A percentile compares a stretch with the other conserved stretches of the same genome.
Evolutionary conservation across 2,113 vertebrate species (phyloP).

Genomic region (Tapirus terrestris): DNA sequence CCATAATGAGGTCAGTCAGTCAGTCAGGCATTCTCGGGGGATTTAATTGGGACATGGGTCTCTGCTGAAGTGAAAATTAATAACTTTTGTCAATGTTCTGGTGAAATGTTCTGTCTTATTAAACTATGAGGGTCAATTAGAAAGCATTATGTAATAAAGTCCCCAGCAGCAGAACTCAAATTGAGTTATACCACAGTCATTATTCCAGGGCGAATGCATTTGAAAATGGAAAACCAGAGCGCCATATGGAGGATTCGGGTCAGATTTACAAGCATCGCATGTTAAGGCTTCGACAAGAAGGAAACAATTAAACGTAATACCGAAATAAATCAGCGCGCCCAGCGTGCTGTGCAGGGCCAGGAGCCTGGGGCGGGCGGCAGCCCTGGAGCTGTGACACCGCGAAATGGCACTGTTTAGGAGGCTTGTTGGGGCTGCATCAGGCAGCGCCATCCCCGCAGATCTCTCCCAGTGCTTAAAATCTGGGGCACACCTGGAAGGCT

Average conservation of each 20-base stretch:
- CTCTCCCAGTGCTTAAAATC: slow-evolving; percentile 78
- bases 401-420: slow-evolving; percentile 80
- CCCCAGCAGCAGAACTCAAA: slow-evolving; percentile 96
- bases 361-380: slow-evolving; percentile 80
- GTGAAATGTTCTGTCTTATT: slow-evolving; percentile 96
- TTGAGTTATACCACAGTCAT: slow-evolving; percentile 96
- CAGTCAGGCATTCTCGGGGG: slow-evolving; percentile 96
- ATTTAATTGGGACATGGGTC: slow-evolving; percentile 99
- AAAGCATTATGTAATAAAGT: slow-evolving; percentile 98
- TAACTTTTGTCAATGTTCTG: slow-evolving; percentile 99
- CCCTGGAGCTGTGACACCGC: slow-evolving; percentile 78
- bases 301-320: slow-evolving; percentile 91
- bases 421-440: slow-evolving; percentile 77
- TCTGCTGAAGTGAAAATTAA: slow-evolving; percentile 99
- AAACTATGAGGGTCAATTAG: slow-evolving; percentile 99
- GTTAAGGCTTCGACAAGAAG: slow-evolving; percentile 90
- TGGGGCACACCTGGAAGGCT: slow-evolving; percentile 88
- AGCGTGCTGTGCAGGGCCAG: slow-evolving; percentile 83
- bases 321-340: slow-evolving; percentile 88
- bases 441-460: slow-evolving; percentile 71
- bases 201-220: slow-evolving; percentile 90
- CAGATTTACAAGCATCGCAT: slow-evolving; percentile 90
- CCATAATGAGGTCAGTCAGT: slow-evolving; percentile 96
- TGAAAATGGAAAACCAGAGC: slow-evolving; percentile 91
- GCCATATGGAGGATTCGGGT: slow-evolving; percentile 89